Conservation (phyloP, 2,888 invertebrate genomes). For the Automeris io region DNA sequence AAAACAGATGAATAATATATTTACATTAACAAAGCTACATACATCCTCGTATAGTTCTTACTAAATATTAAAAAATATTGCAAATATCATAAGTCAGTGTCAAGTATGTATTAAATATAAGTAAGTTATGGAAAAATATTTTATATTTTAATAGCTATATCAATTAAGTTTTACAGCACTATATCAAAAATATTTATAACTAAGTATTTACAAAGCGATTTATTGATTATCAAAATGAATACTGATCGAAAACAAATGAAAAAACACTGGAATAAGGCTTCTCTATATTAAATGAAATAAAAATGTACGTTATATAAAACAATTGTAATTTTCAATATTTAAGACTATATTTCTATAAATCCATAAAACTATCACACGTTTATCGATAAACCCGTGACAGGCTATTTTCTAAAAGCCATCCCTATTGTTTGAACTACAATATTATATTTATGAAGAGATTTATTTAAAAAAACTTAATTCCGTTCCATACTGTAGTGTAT, state of each 20-base stretch:
- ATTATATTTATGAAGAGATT: too few species aligned
- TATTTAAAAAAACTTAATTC: too few species aligned
- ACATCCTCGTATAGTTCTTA: slow-evolving; percentile 24
- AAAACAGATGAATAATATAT: slow-evolving; percentile 23
- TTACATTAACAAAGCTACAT: slow-evolving; percentile 50
- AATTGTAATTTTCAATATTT: slow-evolving; percentile 26
- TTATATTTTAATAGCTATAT: slow-evolving; percentile 45
- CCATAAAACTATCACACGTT: slow-evolving; percentile 51
- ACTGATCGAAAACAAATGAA: slow-evolving; percentile 44
- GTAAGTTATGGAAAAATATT: slow-evolving; percentile 64
- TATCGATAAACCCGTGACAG: slow-evolving; percentile 9
- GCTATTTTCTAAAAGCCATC: slow-evolving; percentile 20
- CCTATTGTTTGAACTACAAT: not conserved
- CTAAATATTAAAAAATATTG: slow-evolving; percentile 61
- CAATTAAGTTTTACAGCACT: slow-evolving; percentile 43
- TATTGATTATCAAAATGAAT: slow-evolving; percentile 44
- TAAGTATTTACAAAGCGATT: slow-evolving; percentile 42
- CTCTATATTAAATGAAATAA: slow-evolving; percentile 14
- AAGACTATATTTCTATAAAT: slow-evolving; percentile 17
- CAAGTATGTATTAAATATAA: slow-evolving; percentile 7
- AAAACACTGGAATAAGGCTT: slow-evolving; percentile 38
- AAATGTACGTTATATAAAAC: slow-evolving; percentile 13
- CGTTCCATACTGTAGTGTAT: too few species aligned
- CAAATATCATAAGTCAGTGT: slow-evolving; percentile 61
- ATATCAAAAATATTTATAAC: slow-evolving; percentile 34